phyloP scores from a whole-genome alignment of 2,888 invertebrate species.

The Metopia argyrocephala region DNA sequence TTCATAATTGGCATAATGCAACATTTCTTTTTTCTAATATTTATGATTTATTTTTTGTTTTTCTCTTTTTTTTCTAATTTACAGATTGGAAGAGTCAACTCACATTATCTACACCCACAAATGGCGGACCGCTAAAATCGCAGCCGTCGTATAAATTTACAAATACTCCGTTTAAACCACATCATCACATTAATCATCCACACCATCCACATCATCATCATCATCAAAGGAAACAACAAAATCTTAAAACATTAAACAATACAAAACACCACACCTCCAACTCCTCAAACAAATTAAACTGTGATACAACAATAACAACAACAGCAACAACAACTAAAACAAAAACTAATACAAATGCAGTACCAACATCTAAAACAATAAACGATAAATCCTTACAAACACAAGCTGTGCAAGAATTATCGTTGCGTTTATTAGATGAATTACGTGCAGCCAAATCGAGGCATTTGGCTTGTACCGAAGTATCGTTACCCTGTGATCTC shows the following conservation, averaged over 20 bases:
- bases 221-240: conserved; percentile 55
- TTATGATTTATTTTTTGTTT: background rate
- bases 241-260: conserved; percentile 49
- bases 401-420: conserved; percentile 69
- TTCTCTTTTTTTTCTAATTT: conserved; percentile 10
- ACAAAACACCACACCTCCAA: conserved; percentile 54
- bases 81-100: conserved; percentile 63
- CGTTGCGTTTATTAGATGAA: conserved; percentile 71
- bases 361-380: conserved; percentile 51
- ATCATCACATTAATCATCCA: conserved; percentile 59
- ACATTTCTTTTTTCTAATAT: background rate
- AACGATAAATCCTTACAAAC: conserved; percentile 53
- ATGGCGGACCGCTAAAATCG: conserved; percentile 47
- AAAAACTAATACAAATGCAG: conserved; percentile 60
- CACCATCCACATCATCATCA: conserved; percentile 44
- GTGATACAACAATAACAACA: conserved; percentile 57
- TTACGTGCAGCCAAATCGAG: conserved; percentile 74
- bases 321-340: conserved; percentile 26
- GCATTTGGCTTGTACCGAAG: conserved; percentile 74
- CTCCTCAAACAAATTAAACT: conserved; percentile 66
- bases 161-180: conserved; percentile 57
- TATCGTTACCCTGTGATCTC: conserved; percentile 77
- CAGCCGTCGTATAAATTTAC: conserved; percentile 54
- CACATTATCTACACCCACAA: conserved; percentile 53
- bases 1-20: background rate